These are phyloP conservation scores for Drosophila virilis DNA, from an alignment of 1,140 invertebrate genomes.

Conservation along the genomic window DNA sequence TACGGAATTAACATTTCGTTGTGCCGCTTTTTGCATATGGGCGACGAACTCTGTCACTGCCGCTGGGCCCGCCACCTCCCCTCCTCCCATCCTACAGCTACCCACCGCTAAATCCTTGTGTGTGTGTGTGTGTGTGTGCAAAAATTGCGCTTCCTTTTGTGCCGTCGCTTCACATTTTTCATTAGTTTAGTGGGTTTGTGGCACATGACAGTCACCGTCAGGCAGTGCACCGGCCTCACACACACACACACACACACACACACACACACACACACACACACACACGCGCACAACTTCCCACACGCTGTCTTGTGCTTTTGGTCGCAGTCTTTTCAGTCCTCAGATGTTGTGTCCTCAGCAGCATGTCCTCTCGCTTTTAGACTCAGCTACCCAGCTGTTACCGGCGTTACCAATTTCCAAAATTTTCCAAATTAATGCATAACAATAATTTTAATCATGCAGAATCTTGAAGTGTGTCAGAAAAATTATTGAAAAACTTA, in stretches of 20 bases:
- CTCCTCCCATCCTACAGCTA: not conserved
- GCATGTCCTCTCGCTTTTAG: constrained; percentile 45
- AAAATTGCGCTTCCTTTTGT: constrained; percentile 81
- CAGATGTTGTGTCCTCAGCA: constrained; percentile 43
- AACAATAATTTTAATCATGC: too few species aligned
- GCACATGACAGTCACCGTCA: constrained; percentile 82
- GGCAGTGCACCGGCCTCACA: constrained; percentile 46
- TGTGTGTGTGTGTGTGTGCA: constrained; percentile 52
- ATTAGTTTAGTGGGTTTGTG: constrained; percentile 83
- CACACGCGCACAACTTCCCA: constrained; percentile 10
- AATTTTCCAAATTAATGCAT: too few species aligned
- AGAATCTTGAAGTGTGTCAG: too few species aligned
- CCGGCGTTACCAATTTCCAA: not conserved
- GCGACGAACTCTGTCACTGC: constrained; percentile 31
- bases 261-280: constrained; percentile 32
- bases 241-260: constrained; percentile 39
- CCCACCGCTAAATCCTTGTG: constrained; percentile 10
- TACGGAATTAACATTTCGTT: constrained; percentile 83
- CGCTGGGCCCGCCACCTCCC: not conserved
- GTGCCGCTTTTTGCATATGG: constrained; percentile 62
- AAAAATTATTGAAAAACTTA: too few species aligned
- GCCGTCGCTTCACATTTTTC: constrained; percentile 82
- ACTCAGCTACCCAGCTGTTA: constrained; percentile 25
- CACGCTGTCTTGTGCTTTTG: constrained; percentile 25
- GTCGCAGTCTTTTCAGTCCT: constrained; percentile 40